phyloP scores from a whole-genome alignment of 2,888 invertebrate species.

The Nipponacmea schrenckii region DNA sequence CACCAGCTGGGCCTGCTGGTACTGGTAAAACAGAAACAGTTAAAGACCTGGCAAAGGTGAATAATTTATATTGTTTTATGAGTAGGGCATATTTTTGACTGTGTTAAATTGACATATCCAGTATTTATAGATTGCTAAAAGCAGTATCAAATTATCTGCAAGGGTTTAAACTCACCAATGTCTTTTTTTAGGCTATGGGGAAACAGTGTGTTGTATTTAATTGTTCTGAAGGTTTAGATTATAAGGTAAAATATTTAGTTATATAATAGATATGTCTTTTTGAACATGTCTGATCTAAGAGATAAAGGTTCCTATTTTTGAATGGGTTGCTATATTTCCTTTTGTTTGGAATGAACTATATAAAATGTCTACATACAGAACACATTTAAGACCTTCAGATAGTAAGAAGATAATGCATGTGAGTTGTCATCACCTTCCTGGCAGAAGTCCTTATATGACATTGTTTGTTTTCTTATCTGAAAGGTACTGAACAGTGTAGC shows the following conservation, averaged over 20 bases:
- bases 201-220: conserved; percentile 69
- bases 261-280: too few species aligned
- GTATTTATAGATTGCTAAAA: background rate
- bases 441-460: too few species aligned
- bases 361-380: too few species aligned
- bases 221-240: conserved; percentile 68
- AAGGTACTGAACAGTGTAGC: too few species aligned
- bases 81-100: background rate
- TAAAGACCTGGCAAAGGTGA: conserved; percentile 67
- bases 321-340: too few species aligned
- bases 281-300: too few species aligned
- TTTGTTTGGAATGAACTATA: too few species aligned
- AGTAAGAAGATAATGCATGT: too few species aligned
- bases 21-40: conserved; percentile 69
- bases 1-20: conserved; percentile 67
- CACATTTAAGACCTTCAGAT: too few species aligned
- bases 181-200: conserved; percentile 60
- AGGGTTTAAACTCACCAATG: background rate
- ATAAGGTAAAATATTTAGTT: conserved; percentile 56
- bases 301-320: too few species aligned
- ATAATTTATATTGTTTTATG: background rate
- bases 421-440: too few species aligned
- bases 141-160: background rate
- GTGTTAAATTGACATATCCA: background rate
- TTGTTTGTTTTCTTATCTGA: too few species aligned